Evolutionary conservation across 2,113 vertebrate genomes (phyloP), one percentile per base, ranked within the genome.

Genomic region (Rhabdomys dilectus): DNA sequence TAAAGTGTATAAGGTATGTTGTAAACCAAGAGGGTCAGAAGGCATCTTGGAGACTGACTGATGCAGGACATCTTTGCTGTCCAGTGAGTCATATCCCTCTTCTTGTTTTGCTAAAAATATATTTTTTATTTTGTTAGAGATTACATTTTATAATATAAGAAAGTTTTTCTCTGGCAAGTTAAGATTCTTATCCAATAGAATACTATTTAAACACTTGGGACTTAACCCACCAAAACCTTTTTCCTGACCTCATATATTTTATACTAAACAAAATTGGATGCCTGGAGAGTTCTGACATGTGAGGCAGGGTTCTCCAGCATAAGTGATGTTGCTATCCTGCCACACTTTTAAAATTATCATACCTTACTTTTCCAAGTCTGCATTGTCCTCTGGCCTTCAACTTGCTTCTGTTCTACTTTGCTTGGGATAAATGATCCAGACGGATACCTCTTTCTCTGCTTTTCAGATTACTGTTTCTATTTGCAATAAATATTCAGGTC

Each of bases 391-490:
- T 86, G 76, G 8, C 34, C 34, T 96, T 89, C 56, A 58, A 31
- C 81, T 81, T 86, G 9, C 62, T 86, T 91, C 31, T 93, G 17
- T 60, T 16, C 68, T 62, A 66, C 26, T 17, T 91, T 34, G 72
- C n/a, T 51, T 87, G 26, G 13, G 48, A 7, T 87, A 95, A 66
- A 42, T 16, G 4, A 72, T 89, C 48, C 53, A 73, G 75, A 39
- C 56, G 87, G 66, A 45, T 19, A 92, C 51, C n/a, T n/a, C 89
- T 87, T 15, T 81, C 19, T 81, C 64, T 91, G 24, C 7, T 89
- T 96, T 89, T 42, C 42, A 62, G 7, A 53, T 78, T 80, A 24
- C 17, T 77, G 22, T 22, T 94, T 88, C 82, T 95, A 26, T 86
- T 72, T 95, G 11, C 7, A 66, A 34, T 62, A 91, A 77, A 81